These are phyloP conservation scores for Pharmacophagus antenor DNA, from an alignment of 2,888 invertebrate genomes.

Conservation along the genomic window DNA sequence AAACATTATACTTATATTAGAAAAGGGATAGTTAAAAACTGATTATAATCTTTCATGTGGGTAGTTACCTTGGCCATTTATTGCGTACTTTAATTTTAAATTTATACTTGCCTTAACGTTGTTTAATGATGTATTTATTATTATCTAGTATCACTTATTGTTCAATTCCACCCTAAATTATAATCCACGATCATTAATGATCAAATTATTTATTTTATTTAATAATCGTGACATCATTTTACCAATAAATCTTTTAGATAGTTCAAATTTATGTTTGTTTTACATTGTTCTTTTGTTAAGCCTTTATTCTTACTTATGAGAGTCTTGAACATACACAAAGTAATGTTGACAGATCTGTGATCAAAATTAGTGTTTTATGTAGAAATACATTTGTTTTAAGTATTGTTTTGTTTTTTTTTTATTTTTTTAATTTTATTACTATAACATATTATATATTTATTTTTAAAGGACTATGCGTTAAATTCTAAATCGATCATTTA, in stretches of 20 bases:
- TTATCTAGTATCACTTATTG: too few species aligned
- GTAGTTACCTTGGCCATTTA: background rate
- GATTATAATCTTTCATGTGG: background rate
- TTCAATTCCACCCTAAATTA: too few species aligned
- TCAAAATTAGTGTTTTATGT: background rate
- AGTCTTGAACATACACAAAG: background rate
- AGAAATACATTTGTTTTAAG: background rate
- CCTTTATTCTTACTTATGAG: background rate
- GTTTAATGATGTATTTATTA: background rate
- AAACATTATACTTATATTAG: background rate
- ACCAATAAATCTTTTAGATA: background rate
- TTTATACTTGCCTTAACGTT: background rate
- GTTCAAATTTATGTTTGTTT: background rate
- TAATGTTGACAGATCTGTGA: constrained; percentile 1
- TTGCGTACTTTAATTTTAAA: background rate
- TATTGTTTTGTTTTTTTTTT: background rate
- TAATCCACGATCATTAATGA: too few species aligned
- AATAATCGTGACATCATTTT: too few species aligned
- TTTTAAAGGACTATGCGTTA: too few species aligned
- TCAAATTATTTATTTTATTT: too few species aligned
- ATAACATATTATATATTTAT: too few species aligned
- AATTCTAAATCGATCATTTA: too few species aligned
- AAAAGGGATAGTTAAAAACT: background rate
- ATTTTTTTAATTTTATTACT: background rate
- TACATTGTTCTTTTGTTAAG: background rate